Evolutionary conservation across 2,797 vertebrate genomes (phyloP).

Genomic region (Phoeniculus purpureus): DNA sequence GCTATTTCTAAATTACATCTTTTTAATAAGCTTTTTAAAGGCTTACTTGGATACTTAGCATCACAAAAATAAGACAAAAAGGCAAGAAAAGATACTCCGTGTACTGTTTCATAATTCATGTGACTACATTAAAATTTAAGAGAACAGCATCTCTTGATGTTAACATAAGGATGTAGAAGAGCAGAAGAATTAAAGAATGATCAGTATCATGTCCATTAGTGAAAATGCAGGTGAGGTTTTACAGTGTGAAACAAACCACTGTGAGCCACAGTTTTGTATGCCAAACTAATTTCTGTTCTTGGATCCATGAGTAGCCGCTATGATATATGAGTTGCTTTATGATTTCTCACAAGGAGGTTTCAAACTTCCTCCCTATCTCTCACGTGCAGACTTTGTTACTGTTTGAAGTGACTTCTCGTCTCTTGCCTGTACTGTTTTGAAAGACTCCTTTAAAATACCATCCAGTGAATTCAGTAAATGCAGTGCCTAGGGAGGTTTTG

Average conservation of each 20-base stretch:
- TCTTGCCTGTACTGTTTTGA: not conserved
- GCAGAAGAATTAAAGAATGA: slow-evolving; percentile 23
- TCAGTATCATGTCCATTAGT: not conserved
- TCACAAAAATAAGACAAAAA: not conserved
- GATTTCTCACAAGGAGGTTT: not conserved
- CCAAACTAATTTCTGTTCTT: not conserved
- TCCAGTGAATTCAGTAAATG: not conserved
- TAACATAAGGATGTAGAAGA: slow-evolving; percentile 15
- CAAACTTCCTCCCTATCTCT: not conserved
- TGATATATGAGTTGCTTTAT: not conserved
- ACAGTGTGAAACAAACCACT: not conserved
- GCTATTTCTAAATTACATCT: not conserved
- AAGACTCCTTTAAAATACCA: not conserved
- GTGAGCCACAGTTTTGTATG: not conserved
- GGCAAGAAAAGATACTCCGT: not conserved
- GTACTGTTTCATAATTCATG: slow-evolving; percentile 27
- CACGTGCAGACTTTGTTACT: not conserved
- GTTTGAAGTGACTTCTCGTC: not conserved
- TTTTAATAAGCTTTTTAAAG: not conserved
- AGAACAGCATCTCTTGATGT: not conserved
- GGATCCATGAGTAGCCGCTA: not conserved
- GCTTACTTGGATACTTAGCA: not conserved
- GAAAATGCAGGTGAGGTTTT: slow-evolving; percentile 6
- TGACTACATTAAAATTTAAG: slow-evolving; percentile 19
- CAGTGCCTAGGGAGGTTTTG: not conserved